A percentile compares a stretch with the other conserved stretches of the same genome.
Evolutionary conservation across 2,113 vertebrate species (phyloP).

Genomic region (Physeter macrocephalus): DNA sequence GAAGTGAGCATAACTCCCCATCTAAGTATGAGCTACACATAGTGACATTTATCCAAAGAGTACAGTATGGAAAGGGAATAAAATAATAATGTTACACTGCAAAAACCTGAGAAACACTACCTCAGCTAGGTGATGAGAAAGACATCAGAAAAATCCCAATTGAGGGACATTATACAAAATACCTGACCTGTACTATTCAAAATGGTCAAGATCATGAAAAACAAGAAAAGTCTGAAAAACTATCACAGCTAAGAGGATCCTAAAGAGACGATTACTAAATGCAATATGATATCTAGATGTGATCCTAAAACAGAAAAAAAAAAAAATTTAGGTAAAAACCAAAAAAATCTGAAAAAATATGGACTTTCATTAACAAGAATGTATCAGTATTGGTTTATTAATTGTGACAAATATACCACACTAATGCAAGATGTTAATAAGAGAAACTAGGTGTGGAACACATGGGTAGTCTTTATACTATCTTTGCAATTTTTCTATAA

Average conservation of each 20-base stretch:
- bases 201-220: background rate
- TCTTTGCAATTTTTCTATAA: background rate
- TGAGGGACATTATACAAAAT: background rate
- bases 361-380: background rate
- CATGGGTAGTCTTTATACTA: background rate
- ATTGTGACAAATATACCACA: background rate
- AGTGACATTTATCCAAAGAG: background rate
- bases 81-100: background rate
- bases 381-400: background rate
- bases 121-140: background rate
- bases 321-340: background rate
- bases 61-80: background rate
- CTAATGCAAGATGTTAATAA: background rate
- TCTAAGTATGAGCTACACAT: background rate
- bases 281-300: background rate
- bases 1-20: background rate
- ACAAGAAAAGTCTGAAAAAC: background rate
- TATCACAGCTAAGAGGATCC: background rate
- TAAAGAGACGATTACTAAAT: background rate
- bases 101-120: background rate
- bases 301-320: background rate
- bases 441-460: background rate
- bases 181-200: background rate
- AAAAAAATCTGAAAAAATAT: background rate
- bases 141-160: background rate